Percentiles rank a stretch among this genome's conserved stretches.
Evolutionary conservation across 2,113 vertebrate species (phyloP).

Genomic region (Sphaerodactylus townsendi): DNA sequence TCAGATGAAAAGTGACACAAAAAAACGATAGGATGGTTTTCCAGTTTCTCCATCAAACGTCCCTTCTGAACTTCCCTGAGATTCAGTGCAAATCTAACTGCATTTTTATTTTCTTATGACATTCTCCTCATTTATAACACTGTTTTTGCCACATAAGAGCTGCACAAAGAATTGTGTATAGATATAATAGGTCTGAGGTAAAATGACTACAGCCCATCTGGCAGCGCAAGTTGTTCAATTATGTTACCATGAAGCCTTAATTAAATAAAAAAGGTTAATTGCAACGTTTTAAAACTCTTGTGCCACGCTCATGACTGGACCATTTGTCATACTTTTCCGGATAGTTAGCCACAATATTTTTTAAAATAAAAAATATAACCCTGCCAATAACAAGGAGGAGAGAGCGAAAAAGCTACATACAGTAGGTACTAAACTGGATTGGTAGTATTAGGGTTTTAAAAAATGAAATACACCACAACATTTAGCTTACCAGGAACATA

Average conservation of each 20-base stretch:
- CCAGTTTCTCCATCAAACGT: not conserved
- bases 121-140: not conserved
- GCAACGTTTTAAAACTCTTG: constrained; percentile 35
- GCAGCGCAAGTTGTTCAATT: constrained; percentile 34
- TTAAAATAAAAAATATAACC: constrained; percentile 16
- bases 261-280: constrained; percentile 44
- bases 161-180: not conserved
- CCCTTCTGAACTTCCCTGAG: not conserved
- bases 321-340: constrained; percentile 48
- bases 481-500: not conserved
- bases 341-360: constrained; percentile 44
- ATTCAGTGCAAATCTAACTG: not conserved
- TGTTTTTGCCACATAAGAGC: not conserved
- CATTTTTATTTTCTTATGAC: not conserved
- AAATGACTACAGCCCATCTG: constrained; percentile 46
- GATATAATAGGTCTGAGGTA: not conserved
- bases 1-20: too few species aligned
- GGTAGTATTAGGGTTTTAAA: not conserved
- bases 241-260: constrained; percentile 33
- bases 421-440: not conserved
- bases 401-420: not conserved
- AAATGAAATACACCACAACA: not conserved
- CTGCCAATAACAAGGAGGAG: not conserved
- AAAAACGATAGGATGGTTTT: not conserved
- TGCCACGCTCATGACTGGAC: not conserved